Evolutionary conservation across 2,113 vertebrate genomes (phyloP).

Genomic region (Rissa tridactyla): DNA sequence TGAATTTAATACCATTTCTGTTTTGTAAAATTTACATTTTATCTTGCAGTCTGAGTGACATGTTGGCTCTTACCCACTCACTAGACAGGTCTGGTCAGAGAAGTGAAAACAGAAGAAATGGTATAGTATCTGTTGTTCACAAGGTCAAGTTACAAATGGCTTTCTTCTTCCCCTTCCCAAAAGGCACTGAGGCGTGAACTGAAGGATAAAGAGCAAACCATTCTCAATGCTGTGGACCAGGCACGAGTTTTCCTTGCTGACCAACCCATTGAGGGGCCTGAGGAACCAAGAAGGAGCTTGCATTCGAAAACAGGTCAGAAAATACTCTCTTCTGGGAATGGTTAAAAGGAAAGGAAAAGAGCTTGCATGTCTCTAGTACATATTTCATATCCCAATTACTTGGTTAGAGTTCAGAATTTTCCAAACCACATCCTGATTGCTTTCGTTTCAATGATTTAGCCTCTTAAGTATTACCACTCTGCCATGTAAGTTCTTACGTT

Average conservation of each 20-base stretch:
- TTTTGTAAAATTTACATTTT: conserved; percentile 16
- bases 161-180: conserved; percentile 40
- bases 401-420: neutral
- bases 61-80: neutral
- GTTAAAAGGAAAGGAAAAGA: neutral
- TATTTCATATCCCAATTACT: neutral
- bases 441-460: neutral
- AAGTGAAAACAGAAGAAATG: neutral
- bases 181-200: conserved; percentile 87
- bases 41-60: neutral
- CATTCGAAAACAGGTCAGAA: conserved; percentile 87
- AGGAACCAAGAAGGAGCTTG: conserved; percentile 88
- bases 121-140: neutral
- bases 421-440: neutral
- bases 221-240: conserved; percentile 89
- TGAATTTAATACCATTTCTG: neutral
- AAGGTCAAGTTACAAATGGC: neutral
- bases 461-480: neutral
- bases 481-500: neutral
- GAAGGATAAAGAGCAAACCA: conserved; percentile 87
- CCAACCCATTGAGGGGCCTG: conserved; percentile 94
- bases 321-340: neutral
- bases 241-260: conserved; percentile 93
- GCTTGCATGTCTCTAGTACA: neutral
- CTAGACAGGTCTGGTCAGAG: neutral